Evolutionary conservation across 2,113 vertebrate genomes (phyloP).

Genomic region (Ctenodactylus gundi): DNA sequence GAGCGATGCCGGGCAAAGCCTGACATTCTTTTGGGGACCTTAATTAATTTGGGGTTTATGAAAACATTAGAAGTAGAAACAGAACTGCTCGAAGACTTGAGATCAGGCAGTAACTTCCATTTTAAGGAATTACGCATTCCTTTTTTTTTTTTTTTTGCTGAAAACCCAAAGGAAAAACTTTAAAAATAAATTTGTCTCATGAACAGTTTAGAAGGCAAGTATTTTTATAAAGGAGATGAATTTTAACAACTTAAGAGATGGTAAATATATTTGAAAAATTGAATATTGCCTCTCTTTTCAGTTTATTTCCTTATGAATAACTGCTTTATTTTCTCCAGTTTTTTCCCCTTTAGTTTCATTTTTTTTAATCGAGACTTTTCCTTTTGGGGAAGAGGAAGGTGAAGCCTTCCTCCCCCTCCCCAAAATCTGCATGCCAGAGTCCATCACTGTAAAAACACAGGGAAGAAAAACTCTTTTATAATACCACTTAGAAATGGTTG

Average conservation of each 20-base stretch:
- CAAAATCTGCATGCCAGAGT: too few relatives aligned
- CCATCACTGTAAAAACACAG: too few relatives aligned
- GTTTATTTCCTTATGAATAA: too few relatives aligned
- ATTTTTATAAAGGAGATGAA: neutral
- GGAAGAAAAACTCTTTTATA: too few relatives aligned
- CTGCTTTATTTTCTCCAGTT: too few relatives aligned
- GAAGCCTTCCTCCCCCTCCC: too few relatives aligned
- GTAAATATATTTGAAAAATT: neutral
- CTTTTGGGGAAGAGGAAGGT: too few relatives aligned
- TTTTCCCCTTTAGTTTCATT: too few relatives aligned
- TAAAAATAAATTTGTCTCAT: neutral
- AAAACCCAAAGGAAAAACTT: neutral
- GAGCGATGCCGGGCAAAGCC: neutral
- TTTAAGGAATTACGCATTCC: neutral
- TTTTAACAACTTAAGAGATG: constrained; percentile 15
- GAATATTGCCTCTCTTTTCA: too few relatives aligned
- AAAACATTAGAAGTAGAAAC: neutral
- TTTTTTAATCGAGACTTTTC: too few relatives aligned
- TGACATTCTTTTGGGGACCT: neutral
- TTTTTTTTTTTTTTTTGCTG: too few relatives aligned
- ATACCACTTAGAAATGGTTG: too few relatives aligned
- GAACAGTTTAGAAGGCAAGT: neutral
- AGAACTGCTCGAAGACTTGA: neutral
- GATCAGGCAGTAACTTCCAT: neutral
- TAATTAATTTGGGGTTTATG: neutral